These are phyloP conservation scores for Eueides isabella DNA, from an alignment of 1,140 invertebrate species.

Conservation along the genomic window DNA sequence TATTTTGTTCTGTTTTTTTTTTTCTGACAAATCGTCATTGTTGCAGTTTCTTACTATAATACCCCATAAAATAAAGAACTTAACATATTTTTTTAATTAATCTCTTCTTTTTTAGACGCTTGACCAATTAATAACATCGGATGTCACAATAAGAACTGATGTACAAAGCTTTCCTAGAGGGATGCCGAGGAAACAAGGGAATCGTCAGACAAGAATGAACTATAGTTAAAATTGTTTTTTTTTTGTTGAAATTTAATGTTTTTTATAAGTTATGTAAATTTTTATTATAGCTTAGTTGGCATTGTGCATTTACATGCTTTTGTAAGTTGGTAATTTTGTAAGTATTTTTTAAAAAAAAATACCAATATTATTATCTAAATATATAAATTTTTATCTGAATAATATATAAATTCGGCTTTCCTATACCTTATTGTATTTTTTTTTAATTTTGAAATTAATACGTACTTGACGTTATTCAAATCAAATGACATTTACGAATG, in stretches of 20 bases:
- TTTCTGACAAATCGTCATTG: too few species aligned
- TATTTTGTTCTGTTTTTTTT: too few species aligned
- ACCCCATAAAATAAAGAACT: too few species aligned
- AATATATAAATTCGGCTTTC: too few species aligned
- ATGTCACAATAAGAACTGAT: slow-evolving; percentile 45
- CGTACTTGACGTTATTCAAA: neutral
- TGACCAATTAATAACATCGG: slow-evolving; percentile 54
- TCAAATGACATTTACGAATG: neutral
- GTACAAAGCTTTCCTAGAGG: slow-evolving; percentile 41
- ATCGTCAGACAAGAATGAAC: slow-evolving; percentile 28
- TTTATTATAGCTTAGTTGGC: too few species aligned
- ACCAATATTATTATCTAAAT: too few species aligned
- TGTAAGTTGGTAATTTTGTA: too few species aligned
- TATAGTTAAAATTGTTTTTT: slow-evolving; percentile 15
- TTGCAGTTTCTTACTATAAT: too few species aligned
- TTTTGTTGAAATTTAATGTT: neutral
- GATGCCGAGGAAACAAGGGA: slow-evolving; percentile 47
- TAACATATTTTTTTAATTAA: too few species aligned
- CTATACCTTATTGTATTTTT: neutral
- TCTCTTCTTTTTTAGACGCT: slow-evolving; percentile 51
- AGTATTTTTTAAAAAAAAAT: too few species aligned
- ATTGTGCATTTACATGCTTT: too few species aligned
- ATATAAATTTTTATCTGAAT: too few species aligned
- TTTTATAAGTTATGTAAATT: neutral
- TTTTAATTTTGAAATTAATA: neutral